Evolutionary conservation across 2,113 vertebrate genomes (phyloP).

Genomic region (Anhinga anhinga): DNA sequence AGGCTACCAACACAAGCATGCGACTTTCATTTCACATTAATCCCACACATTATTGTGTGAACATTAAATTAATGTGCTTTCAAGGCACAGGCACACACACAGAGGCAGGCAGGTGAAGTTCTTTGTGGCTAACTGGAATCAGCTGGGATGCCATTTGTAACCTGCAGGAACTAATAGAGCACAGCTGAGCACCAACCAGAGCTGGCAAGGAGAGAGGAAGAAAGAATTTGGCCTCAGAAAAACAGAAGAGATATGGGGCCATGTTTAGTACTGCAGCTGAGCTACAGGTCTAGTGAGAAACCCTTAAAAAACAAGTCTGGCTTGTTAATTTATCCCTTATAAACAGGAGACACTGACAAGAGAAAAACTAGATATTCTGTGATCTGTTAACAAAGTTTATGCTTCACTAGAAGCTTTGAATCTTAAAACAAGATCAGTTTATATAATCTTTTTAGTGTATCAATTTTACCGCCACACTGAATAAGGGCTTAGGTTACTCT

Average conservation of each 20-base stretch:
- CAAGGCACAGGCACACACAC: background rate
- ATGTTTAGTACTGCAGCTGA: background rate
- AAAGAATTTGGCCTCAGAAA: background rate
- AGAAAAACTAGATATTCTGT: background rate
- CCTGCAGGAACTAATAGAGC: background rate
- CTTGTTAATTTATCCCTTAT: background rate
- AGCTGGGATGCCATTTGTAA: background rate
- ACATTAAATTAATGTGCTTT: background rate
- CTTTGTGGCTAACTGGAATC: background rate
- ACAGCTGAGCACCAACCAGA: background rate
- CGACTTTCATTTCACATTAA: background rate
- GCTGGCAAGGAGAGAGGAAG: background rate
- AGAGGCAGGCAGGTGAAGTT: background rate
- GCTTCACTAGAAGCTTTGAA: background rate
- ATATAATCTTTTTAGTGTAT: background rate
- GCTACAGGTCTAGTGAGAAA: background rate
- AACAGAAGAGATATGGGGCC: background rate
- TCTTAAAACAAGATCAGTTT: background rate
- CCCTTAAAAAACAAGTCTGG: background rate
- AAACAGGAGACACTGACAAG: background rate
- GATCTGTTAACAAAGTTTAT: background rate
- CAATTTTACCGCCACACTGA: slow-evolving; percentile 7
- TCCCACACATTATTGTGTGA: background rate
- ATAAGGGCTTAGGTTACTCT: background rate
- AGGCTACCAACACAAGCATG: background rate